Evolutionary conservation across 2,888 invertebrate species (phyloP).

Genomic region (Lasioglossum villosulum): DNA sequence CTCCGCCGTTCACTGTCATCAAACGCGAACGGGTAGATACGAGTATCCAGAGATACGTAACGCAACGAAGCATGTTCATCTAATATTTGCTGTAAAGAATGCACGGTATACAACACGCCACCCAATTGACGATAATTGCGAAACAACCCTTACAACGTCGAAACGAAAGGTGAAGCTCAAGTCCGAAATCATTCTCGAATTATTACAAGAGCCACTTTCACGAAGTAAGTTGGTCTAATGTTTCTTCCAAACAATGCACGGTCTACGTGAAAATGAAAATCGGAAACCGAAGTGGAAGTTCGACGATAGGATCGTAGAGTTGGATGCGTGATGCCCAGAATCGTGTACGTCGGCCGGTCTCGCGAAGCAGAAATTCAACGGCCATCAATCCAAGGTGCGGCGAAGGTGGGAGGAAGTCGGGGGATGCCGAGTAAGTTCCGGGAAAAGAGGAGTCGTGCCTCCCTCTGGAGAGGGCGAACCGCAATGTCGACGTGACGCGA

Average conservation of each 20-base stretch:
- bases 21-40: too few species aligned
- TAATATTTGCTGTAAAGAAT: too few species aligned
- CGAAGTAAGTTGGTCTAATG: too few species aligned
- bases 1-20: not conserved
- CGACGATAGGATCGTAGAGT: not conserved
- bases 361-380: constrained; percentile 4
- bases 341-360: not conserved
- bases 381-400: constrained; percentile 19
- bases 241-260: not conserved
- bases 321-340: not conserved
- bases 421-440: constrained; percentile 34
- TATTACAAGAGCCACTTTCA: too few species aligned
- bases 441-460: constrained; percentile 41
- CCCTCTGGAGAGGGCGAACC: constrained; percentile 54
- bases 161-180: not conserved
- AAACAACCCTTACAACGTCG: too few species aligned
- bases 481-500: constrained; percentile 54
- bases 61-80: too few species aligned
- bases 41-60: too few species aligned
- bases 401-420: constrained; percentile 14
- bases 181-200: not conserved
- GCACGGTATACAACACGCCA: too few species aligned
- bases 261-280: not conserved
- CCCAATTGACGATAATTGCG: too few species aligned
- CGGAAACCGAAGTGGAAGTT: not conserved